Conservation (phyloP, 2,888 invertebrate species). For the Salpingus planirostris region DNA sequence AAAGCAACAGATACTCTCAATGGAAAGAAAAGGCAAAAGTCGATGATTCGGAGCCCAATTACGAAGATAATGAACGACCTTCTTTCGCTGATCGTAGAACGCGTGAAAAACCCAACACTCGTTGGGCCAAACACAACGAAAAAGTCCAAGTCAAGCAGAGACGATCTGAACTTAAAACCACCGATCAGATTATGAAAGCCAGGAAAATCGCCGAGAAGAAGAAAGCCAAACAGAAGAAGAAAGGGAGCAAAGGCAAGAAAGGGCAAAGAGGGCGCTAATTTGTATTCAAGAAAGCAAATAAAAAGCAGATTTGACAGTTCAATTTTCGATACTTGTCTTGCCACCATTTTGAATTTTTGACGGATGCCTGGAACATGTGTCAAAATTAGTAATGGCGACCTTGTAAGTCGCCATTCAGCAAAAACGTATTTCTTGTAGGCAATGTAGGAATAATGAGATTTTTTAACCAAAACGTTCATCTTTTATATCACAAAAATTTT, state of each 20-base stretch:
- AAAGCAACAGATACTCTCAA: constrained; percentile 77
- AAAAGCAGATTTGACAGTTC: too few species aligned
- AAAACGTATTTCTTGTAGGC: too few species aligned
- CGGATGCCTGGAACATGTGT: too few species aligned
- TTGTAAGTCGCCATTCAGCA: too few species aligned
- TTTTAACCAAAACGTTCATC: too few species aligned
- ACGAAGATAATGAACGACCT: constrained; percentile 33
- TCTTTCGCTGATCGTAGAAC: background rate
- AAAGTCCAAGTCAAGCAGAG: constrained; percentile 55
- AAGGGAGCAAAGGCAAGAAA: constrained; percentile 31
- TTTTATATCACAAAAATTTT: too few species aligned
- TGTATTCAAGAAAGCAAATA: too few species aligned
- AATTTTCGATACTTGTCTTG: too few species aligned
- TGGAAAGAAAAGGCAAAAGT: constrained; percentile 75
- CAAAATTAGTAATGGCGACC: too few species aligned
- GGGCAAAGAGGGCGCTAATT: too few species aligned
- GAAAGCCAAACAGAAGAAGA: constrained; percentile 46
- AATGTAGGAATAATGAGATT: too few species aligned
- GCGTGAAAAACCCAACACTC: constrained; percentile 46
- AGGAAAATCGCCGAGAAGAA: constrained; percentile 57
- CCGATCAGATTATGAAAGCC: constrained; percentile 71
- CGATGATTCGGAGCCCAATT: constrained; percentile 40
- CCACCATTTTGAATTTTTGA: too few species aligned
- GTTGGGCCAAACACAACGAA: constrained; percentile 73
- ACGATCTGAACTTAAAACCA: constrained; percentile 55